Evolutionary conservation across 2,797 vertebrate genomes (phyloP), one percentile per base, ranked within the genome.

Genomic region (Rhyacichthys aspro): DNA sequence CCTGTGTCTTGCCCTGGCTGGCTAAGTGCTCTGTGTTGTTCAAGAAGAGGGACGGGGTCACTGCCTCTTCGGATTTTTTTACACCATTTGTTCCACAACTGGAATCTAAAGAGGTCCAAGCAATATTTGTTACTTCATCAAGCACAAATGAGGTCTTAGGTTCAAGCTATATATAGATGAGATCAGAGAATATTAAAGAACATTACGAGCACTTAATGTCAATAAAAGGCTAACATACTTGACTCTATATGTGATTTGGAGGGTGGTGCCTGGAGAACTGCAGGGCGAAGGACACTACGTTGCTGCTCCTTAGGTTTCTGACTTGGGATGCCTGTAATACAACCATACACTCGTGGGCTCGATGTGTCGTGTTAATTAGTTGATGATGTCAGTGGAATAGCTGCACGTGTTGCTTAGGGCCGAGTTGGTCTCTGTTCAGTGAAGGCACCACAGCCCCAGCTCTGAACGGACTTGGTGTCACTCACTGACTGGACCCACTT

Each of bases 301-400:
- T 98, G 97, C 85, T 96, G 96, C 53, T 99, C 98, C 92, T 98
- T 98, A 37, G 97, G 96, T 85, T 98, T 99, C 87, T 98, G 98
- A 93, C 95, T 98, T 0, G 98, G 98, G 70, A 99, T 85, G 67
- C 97, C 97, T 99, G 90, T 14, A 92, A 89, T 63, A 89, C 55
- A 89, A 68, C 65, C 72, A 80, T 16, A 11, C 49, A 52, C 49
- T 34, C 7, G 23, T 28, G 23, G 23, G 14, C 47, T 47, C 45
- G 28, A 23, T 14, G 47, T 17, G 5, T 15, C 34, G 47, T 17
- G 33, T 32, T 49, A 9, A 37, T 16, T 52, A 4, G 23, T 28
- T 28, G 23, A 28, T 28, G 23, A 28, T 28, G 23, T 28, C 23
- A 28, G 1, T 2, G 1, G 3, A 2, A 28, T 28, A 28, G 23